Conservation (phyloP, 2,113 vertebrate species). For the Microtus richardsoni region DNA sequence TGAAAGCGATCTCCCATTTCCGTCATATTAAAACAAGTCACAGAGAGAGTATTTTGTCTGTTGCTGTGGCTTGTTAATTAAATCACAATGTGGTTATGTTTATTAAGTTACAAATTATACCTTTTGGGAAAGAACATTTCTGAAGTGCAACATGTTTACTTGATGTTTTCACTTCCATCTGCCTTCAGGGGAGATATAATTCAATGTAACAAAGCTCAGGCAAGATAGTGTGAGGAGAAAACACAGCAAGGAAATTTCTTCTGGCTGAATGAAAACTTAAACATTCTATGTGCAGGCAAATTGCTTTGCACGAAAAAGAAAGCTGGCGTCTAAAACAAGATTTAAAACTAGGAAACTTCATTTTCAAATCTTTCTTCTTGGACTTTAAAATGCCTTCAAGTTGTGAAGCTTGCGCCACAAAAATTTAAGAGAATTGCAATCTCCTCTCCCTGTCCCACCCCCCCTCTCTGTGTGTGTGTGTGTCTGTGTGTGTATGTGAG, state of each 20-base stretch:
- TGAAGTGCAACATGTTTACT: constrained; percentile 71
- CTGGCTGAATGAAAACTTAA: constrained; percentile 59
- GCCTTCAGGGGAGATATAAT: constrained; percentile 72
- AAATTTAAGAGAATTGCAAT: not conserved
- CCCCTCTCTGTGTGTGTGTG: not conserved
- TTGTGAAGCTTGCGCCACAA: not conserved
- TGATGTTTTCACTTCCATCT: constrained; percentile 61
- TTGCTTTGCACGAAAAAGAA: constrained; percentile 16
- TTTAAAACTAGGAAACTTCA: constrained; percentile 43
- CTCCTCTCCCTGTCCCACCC: not conserved
- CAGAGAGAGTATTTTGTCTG: constrained; percentile 70
- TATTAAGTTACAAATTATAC: constrained; percentile 79
- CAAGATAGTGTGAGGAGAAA: constrained; percentile 66
- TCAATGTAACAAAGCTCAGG: constrained; percentile 75
- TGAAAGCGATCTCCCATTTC: constrained; percentile 62
- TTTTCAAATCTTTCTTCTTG: constrained; percentile 7
- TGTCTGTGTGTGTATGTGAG: not conserved
- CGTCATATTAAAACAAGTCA: constrained; percentile 71
- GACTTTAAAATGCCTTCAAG: constrained; percentile 31
- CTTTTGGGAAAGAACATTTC: constrained; percentile 74
- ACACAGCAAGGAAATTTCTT: constrained; percentile 72
- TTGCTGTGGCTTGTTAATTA: constrained; percentile 77
- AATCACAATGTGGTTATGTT: constrained; percentile 68
- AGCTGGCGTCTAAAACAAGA: constrained; percentile 59
- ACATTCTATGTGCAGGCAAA: constrained; percentile 24